A percentile compares a stretch with the other conserved stretches of the same genome.
Evolutionary conservation across 2,113 vertebrate genomes (phyloP).

Genomic region (Talpa occidentalis): DNA sequence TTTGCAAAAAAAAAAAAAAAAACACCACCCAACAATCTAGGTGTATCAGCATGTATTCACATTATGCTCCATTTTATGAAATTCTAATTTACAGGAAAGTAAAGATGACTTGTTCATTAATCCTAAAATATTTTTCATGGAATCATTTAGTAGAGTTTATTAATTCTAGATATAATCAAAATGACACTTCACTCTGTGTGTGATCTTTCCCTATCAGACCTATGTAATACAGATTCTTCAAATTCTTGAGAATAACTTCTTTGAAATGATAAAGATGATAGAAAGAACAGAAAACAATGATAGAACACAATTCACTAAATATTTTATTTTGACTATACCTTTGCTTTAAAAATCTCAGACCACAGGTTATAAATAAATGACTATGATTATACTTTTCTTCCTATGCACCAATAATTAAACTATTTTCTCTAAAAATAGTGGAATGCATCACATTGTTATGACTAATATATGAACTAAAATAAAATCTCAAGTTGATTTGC

Average conservation of each 20-base stretch:
- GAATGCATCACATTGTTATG: not conserved
- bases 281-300: not conserved
- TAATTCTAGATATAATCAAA: not conserved
- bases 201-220: not conserved
- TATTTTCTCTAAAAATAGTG: not conserved
- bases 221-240: not conserved
- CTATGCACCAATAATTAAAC: not conserved
- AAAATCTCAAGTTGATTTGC: not conserved
- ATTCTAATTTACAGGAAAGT: not conserved
- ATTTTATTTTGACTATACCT: not conserved
- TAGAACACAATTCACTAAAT: not conserved
- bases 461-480: not conserved
- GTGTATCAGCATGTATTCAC: not conserved
- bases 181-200: not conserved
- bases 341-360: not conserved
- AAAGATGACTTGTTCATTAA: not conserved
- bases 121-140: not conserved
- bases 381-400: not conserved
- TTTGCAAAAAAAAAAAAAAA: not conserved
- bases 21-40: not conserved
- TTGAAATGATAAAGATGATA: not conserved
- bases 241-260: not conserved
- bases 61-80: not conserved
- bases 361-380: not conserved
- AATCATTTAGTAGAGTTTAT: not conserved